Base-by-base conservation (phyloP, 2,888 invertebrate genomes). In the Drosophila merina region DNA sequence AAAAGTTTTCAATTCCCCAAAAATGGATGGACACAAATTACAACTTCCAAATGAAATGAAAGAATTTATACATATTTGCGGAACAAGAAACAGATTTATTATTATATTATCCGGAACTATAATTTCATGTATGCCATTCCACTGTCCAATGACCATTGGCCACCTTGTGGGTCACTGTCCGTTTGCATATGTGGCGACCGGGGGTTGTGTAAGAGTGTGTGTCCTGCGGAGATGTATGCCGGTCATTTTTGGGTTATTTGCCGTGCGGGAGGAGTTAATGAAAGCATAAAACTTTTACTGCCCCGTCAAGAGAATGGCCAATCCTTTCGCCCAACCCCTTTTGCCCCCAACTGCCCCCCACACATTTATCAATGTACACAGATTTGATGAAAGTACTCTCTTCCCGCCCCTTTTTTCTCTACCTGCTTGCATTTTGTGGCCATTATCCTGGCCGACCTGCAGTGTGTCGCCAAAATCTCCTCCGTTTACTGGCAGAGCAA, bases 401-500 rank as follows among this genome's bases (percentile, higher is more conserved):
- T 26, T 48, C 42, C 40, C 33, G 42, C 52, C 20, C 20, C 48
- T 26, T 52, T 42, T 51, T 62, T 62, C 51, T n/a, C 20, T 57
- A 40, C 33, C 36, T 25, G 25, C 48, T 48, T 47, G 60, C 12
- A 63, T 48, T 75, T 38, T 75, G 90, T 45, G 49, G 40, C 54
- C 57, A 48, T 60, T 30, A 52, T 52, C 56, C 58, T 8, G 5
- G n/a, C 40, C 14, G 14, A 45, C 26, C 77, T 91, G 25, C 92
- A 94, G 94, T 97, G 97, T 93, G 93, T 96, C 90, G 97, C 97
- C 68, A 96, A 96, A 84, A 97, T 97, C 91, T 96, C 96, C 60
- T 95, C 96, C 38, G 95, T 97, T 47, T 97, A 97, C 92, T 96
- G 96, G 95, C 94, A 95, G 81, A 96, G 95, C 91, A 97, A 97